phyloP scores from a whole-genome alignment of 2,113 vertebrate species.

The Sylvietta virens region DNA sequence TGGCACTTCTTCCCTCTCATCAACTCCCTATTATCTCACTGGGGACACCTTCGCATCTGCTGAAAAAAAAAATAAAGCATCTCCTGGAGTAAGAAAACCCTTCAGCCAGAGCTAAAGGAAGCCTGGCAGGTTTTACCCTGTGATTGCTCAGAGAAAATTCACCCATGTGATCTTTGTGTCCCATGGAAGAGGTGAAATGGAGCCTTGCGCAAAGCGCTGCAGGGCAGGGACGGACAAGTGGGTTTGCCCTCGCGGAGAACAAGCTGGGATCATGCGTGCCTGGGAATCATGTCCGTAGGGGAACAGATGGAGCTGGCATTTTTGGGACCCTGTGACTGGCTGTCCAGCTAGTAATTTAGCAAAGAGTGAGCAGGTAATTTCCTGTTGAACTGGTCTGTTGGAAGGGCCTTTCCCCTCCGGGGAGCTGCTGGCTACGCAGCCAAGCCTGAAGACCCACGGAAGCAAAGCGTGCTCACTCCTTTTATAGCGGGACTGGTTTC shows the following conservation, averaged over 20 bases:
- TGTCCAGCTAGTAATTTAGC: conserved; percentile 40
- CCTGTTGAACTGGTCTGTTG: conserved; percentile 61
- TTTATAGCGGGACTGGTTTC: conserved; percentile 38
- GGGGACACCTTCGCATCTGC: background rate
- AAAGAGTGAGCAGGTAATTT: conserved; percentile 45
- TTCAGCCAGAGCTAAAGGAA: background rate
- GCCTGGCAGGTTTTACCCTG: background rate
- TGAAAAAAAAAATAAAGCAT: background rate
- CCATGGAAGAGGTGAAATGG: background rate
- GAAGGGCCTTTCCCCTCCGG: conserved; percentile 43
- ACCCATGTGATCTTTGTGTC: background rate
- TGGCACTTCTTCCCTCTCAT: background rate
- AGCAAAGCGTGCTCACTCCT: background rate
- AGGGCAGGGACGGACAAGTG: background rate
- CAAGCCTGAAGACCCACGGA: conserved; percentile 41
- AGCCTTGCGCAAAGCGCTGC: background rate
- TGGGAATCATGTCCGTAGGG: conserved; percentile 41
- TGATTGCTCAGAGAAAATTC: background rate
- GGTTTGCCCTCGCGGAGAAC: background rate
- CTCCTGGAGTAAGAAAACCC: background rate
- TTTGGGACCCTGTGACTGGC: conserved; percentile 29
- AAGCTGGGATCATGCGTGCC: background rate
- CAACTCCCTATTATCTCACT: background rate
- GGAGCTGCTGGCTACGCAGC: conserved; percentile 21
- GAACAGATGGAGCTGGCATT: conserved; percentile 21